phyloP scores from a whole-genome alignment of 2,888 invertebrate species.

The Pediacus dermestoides region DNA sequence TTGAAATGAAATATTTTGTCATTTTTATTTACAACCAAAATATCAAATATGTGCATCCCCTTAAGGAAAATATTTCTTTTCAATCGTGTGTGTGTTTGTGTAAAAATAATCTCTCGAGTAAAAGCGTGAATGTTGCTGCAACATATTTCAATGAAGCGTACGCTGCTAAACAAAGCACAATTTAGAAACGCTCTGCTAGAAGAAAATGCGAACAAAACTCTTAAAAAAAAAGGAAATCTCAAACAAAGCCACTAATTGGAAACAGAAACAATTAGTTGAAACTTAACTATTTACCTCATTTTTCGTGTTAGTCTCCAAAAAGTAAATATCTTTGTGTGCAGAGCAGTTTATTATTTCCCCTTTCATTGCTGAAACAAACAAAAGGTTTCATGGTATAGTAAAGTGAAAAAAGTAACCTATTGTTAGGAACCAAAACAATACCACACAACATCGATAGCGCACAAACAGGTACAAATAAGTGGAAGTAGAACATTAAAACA shows the following conservation, averaged over 20 bases:
- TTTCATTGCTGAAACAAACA: slow-evolving; percentile 40
- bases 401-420: slow-evolving; percentile 1
- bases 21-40: no score
- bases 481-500: no score
- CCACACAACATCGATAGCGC: not conserved
- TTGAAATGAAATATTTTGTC: no score
- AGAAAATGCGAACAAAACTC: no score
- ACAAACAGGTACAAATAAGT: slow-evolving; percentile 6
- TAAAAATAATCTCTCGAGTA: no score
- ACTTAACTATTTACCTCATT: slow-evolving; percentile 37
- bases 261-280: slow-evolving; percentile 21
- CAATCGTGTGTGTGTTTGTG: no score
- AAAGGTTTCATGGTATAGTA: slow-evolving; percentile 8
- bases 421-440: slow-evolving; percentile 1
- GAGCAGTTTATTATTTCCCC: slow-evolving; percentile 44
- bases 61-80: no score
- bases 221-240: slow-evolving; percentile 3
- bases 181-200: no score
- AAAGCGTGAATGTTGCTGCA: no score
- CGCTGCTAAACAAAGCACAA: no score
- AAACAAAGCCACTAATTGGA: slow-evolving; percentile 16
- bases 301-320: slow-evolving; percentile 45
- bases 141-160: no score
- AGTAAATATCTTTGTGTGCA: slow-evolving; percentile 45
- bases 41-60: no score